Evolutionary conservation across 2,797 vertebrate species (phyloP).

Genomic region (Xerus rutilus): DNA sequence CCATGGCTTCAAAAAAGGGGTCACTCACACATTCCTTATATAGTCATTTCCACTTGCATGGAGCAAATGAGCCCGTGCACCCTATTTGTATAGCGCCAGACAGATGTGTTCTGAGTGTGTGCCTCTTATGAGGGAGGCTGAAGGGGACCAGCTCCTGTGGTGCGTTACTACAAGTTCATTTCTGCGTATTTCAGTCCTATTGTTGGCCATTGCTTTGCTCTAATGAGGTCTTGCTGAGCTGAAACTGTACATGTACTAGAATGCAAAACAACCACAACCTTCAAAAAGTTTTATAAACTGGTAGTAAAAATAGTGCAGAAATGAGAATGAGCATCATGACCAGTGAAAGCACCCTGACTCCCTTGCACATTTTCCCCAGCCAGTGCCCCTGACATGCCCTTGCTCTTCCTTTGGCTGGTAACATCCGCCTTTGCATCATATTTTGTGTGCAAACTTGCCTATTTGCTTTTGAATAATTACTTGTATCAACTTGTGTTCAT

Average conservation of each 20-base stretch:
- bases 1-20: neutral
- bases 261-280: neutral
- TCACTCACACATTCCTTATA: neutral
- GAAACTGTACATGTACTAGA: too few species aligned
- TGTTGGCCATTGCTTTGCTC: neutral
- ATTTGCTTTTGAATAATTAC: neutral
- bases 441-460: neutral
- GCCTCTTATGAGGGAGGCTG: too few species aligned
- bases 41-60: neutral
- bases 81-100: neutral
- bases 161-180: neutral
- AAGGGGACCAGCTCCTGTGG: neutral
- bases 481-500: neutral
- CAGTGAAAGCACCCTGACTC: too few species aligned
- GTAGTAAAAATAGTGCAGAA: neutral
- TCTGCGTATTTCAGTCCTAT: neutral
- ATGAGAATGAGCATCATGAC: neutral
- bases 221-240: neutral
- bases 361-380: neutral
- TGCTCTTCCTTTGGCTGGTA: neutral
- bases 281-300: neutral
- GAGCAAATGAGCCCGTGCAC: neutral
- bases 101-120: too few species aligned
- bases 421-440: fast-evolving
- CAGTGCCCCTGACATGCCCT: neutral